phyloP scores from a whole-genome alignment of 2,888 invertebrate species.

The Ophioninae sp. region DNA sequence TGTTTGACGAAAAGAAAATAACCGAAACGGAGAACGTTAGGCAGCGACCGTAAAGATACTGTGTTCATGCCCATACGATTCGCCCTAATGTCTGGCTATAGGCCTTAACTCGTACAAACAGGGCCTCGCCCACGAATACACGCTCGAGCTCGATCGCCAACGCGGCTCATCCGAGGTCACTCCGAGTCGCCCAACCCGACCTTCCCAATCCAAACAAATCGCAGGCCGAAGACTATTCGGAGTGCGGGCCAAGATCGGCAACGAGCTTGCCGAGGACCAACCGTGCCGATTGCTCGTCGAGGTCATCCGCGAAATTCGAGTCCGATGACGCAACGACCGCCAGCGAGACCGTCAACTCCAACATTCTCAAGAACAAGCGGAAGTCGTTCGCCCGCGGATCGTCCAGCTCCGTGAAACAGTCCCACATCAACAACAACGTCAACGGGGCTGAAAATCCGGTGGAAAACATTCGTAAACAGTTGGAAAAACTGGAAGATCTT shows the following conservation, averaged over 20 bases:
- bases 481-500: slow-evolving; percentile 90
- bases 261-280: slow-evolving; percentile 66
- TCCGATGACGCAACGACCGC: slow-evolving; percentile 79
- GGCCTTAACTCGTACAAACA: slow-evolving; percentile 80
- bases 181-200: slow-evolving; percentile 37
- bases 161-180: slow-evolving; percentile 62
- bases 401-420: slow-evolving; percentile 77
- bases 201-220: slow-evolving; percentile 48
- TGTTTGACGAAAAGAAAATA: neutral
- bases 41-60: slow-evolving; percentile 76
- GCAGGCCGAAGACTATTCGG: slow-evolving; percentile 66
- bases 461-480: slow-evolving; percentile 90
- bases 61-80: slow-evolving; percentile 79
- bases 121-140: slow-evolving; percentile 78
- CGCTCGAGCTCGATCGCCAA: slow-evolving; percentile 75
- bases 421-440: slow-evolving; percentile 74
- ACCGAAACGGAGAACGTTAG: neutral
- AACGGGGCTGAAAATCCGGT: slow-evolving; percentile 83
- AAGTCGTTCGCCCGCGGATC: slow-evolving; percentile 75
- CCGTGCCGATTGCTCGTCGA: slow-evolving; percentile 59
- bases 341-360: slow-evolving; percentile 77
- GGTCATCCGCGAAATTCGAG: slow-evolving; percentile 73
- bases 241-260: slow-evolving; percentile 60
- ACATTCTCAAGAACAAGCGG: slow-evolving; percentile 72
- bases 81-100: slow-evolving; percentile 81